Percentiles rank a stretch among this genome's conserved stretches.
phyloP scores from a whole-genome alignment of 2,113 vertebrate genomes.

The Mus pahari region DNA sequence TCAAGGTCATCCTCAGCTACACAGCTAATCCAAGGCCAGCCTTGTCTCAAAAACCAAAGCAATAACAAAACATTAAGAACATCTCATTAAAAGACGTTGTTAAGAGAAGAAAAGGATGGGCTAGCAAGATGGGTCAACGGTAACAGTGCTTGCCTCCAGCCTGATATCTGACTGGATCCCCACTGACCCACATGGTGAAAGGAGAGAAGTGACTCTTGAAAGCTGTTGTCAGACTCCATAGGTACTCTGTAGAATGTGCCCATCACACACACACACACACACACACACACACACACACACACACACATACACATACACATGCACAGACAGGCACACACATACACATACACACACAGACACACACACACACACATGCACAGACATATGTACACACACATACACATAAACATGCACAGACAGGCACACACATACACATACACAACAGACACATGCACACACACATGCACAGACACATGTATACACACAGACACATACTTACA shows the following conservation, averaged over 20 bases:
- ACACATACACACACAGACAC: background rate
- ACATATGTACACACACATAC: too few species aligned
- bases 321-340: background rate
- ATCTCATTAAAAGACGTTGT: background rate
- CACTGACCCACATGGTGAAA: background rate
- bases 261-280: background rate
- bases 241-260: background rate
- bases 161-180: too few species aligned
- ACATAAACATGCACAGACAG: too few species aligned
- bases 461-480: too few species aligned
- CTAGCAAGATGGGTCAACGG: background rate
- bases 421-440: too few species aligned
- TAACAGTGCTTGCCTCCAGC: background rate
- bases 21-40: background rate
- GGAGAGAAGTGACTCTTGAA: background rate
- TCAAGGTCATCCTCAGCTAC: background rate
- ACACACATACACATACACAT: background rate
- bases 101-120: background rate
- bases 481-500: background rate
- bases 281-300: background rate
- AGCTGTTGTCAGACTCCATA: background rate
- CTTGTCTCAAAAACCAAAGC: background rate
- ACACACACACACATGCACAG: too few species aligned
- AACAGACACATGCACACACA: too few species aligned
- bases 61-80: background rate